A percentile compares a stretch with the other conserved stretches of the same genome.
Conservation (phyloP, 2,888 invertebrate species). For the Stictocephala bisonia region DNA sequence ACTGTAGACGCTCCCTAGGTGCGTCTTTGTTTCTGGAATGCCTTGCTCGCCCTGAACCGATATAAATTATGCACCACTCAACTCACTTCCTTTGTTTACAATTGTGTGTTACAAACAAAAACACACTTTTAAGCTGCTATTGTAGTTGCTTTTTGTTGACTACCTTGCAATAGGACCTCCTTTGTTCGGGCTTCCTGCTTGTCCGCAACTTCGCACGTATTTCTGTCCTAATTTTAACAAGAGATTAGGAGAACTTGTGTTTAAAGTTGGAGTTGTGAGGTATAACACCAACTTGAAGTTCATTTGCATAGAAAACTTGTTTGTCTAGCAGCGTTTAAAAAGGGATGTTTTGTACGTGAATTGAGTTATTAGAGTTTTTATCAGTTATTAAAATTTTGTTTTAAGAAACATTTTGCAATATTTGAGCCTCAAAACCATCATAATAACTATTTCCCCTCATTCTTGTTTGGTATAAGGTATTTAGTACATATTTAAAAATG, state of each 20-base stretch:
- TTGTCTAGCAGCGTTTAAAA: no score
- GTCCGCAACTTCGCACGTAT: slow-evolving; percentile 43
- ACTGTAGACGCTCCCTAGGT: slow-evolving; percentile 21
- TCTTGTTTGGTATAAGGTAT: no score
- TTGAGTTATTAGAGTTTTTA: no score
- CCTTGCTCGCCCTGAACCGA: slow-evolving; percentile 46
- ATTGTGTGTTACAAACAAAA: slow-evolving; percentile 49
- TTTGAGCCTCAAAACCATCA: no score
- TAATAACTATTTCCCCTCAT: no score
- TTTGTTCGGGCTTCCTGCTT: slow-evolving; percentile 41
- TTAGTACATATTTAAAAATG: no score
- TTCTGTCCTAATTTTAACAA: slow-evolving; percentile 39
- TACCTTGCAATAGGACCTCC: slow-evolving; percentile 39
- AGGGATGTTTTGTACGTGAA: no score
- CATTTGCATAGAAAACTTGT: not conserved
- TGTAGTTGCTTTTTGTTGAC: slow-evolving; percentile 46
- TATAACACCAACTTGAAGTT: slow-evolving; percentile 6
- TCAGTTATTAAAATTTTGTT: no score
- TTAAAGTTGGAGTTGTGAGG: not conserved
- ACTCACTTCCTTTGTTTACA: slow-evolving; percentile 48
- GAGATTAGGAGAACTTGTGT: slow-evolving; percentile 34
- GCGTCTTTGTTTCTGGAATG: slow-evolving; percentile 46
- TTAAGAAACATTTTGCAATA: no score
- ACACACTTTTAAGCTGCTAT: slow-evolving; percentile 49
- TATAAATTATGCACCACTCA: slow-evolving; percentile 49